Percentiles rank a stretch among this genome's conserved stretches.
These are phyloP conservation scores for Myanophis thanlyinensis DNA, from an alignment of 2,113 vertebrate genomes.

Conservation along the genomic window DNA sequence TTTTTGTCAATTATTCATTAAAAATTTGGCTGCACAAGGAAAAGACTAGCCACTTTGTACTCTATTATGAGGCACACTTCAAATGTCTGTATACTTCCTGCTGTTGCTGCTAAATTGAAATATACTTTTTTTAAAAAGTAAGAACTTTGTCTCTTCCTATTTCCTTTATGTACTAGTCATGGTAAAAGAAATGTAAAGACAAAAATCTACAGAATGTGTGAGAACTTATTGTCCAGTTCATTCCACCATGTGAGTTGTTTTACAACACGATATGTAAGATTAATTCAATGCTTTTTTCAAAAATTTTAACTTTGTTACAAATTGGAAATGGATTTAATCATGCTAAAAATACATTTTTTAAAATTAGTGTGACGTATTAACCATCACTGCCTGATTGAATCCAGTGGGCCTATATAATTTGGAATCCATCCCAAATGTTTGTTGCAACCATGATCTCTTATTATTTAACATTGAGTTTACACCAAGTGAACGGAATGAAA, in stretches of 20 bases:
- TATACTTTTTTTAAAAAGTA: neutral
- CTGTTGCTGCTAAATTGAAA: neutral
- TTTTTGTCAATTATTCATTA: constrained; percentile 29
- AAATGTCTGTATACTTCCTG: constrained; percentile 13
- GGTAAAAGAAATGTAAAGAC: neutral
- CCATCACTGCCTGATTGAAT: neutral
- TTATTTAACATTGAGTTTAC: neutral
- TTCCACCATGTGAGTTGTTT: neutral
- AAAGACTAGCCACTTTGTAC: neutral
- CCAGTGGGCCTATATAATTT: neutral
- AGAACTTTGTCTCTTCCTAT: neutral
- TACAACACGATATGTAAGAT: neutral
- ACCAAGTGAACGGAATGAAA: neutral
- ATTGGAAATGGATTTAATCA: no score
- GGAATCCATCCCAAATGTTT: neutral
- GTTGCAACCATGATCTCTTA: neutral
- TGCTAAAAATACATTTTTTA: neutral
- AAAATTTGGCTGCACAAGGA: constrained; percentile 17
- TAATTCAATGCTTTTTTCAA: neutral
- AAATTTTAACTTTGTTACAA: neutral
- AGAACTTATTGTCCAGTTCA: neutral
- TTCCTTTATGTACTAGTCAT: neutral
- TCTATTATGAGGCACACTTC: neutral
- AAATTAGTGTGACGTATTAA: neutral
- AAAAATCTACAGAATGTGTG: neutral